A percentile compares a stretch with the other conserved stretches of the same genome.
Evolutionary conservation across 2,797 vertebrate genomes (phyloP).

Genomic region (Zalophus californianus): DNA sequence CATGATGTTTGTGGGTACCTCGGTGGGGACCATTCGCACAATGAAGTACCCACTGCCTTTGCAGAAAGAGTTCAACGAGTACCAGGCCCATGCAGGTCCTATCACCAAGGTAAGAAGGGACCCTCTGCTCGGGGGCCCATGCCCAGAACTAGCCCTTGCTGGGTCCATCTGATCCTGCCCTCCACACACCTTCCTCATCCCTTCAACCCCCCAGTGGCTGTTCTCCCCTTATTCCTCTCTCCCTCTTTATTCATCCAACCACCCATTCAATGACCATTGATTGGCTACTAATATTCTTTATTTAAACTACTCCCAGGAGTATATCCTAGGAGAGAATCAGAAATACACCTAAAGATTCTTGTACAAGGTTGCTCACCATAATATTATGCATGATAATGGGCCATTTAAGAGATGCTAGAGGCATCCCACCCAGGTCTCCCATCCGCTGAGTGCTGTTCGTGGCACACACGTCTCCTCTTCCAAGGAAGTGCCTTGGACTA

Average conservation of each 20-base stretch:
- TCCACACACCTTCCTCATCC: not conserved
- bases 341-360: not conserved
- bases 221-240: not conserved
- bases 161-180: not conserved
- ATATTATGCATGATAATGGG: not conserved
- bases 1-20: constrained; percentile 94
- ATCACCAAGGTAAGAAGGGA: constrained; percentile 92
- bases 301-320: constrained; percentile 13
- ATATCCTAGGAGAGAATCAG: not conserved
- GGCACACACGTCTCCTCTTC: not conserved
- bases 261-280: not conserved
- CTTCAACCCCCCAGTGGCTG: not conserved
- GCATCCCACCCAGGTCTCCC: not conserved
- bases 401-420: not conserved
- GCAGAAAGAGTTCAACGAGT: constrained; percentile 92
- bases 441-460: not conserved
- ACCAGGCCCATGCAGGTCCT: constrained; percentile 93
- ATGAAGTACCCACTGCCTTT: constrained; percentile 93
- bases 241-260: not conserved
- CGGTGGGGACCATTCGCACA: constrained; percentile 91
- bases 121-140: not conserved
- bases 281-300: not conserved
- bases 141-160: not conserved
- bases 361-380: not conserved
- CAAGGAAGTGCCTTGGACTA: not conserved